phyloP scores from a whole-genome alignment of 2,797 vertebrate species.

The Bovichtus diacanthus region DNA sequence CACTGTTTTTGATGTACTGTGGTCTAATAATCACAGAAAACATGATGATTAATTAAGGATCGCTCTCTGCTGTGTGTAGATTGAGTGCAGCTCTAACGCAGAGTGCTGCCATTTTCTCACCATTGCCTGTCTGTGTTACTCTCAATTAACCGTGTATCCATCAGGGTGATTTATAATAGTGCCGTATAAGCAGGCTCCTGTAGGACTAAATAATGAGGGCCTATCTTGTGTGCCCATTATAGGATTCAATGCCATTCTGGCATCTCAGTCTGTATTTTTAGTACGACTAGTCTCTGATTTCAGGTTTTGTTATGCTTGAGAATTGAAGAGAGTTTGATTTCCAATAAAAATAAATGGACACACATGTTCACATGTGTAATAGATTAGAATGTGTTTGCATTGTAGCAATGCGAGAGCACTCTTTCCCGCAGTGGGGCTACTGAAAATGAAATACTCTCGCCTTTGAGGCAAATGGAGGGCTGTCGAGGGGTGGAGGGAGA shows the following conservation, averaged over 20 bases:
- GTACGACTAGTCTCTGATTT: not conserved
- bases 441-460: conserved; percentile 62
- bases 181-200: conserved; percentile 46
- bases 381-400: conserved; percentile 29
- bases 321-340: conserved; percentile 25
- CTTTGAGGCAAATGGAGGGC: conserved; percentile 70
- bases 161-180: conserved; percentile 78
- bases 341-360: not conserved
- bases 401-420: conserved; percentile 21
- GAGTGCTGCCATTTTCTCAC: conserved; percentile 72
- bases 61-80: conserved; percentile 55
- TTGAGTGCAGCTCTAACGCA: conserved; percentile 72
- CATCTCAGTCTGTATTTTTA: conserved; percentile 7
- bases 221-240: conserved; percentile 29
- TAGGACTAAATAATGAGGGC: conserved; percentile 61
- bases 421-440: conserved; percentile 45
- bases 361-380: conserved; percentile 5
- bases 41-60: conserved; percentile 68
- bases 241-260: conserved; percentile 14
- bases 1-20: conserved; percentile 37
- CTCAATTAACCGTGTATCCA: conserved; percentile 75
- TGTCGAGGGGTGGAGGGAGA: conserved; percentile 34
- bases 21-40: conserved; percentile 60
- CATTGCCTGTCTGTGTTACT: conserved; percentile 64
- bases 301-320: not conserved